phyloP scores from a whole-genome alignment of 1,140 invertebrate species.

The Caerostris extrusa region DNA sequence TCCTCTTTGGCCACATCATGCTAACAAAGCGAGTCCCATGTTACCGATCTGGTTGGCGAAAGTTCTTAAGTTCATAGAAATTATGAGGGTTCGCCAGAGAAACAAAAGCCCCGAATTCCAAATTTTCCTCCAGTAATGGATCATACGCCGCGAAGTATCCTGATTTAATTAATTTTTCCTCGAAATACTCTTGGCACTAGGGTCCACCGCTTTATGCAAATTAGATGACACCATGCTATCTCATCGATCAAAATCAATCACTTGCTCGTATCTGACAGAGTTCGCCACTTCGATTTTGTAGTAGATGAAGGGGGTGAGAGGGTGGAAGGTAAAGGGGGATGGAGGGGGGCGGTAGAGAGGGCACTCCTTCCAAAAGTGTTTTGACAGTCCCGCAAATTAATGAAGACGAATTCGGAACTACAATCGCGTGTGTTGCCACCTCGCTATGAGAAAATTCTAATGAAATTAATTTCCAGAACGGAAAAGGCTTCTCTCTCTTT shows the following conservation, averaged over 20 bases:
- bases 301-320: neutral
- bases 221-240: slow-evolving; percentile 48
- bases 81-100: neutral
- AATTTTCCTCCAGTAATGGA: slow-evolving; percentile 37
- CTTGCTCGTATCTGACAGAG: slow-evolving; percentile 44
- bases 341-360: neutral
- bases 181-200: neutral
- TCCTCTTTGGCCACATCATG: neutral
- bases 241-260: slow-evolving; percentile 65
- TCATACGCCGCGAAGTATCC: slow-evolving; percentile 27
- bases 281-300: slow-evolving; percentile 57
- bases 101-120: slow-evolving; percentile 10
- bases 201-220: slow-evolving; percentile 49
- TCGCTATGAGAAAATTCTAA: slow-evolving; percentile 5
- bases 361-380: slow-evolving; percentile 57
- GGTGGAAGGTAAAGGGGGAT: too few species aligned
- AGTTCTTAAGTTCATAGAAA: slow-evolving; percentile 6
- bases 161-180: slow-evolving; percentile 64
- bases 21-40: neutral
- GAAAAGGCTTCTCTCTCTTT: neutral
- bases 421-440: slow-evolving; percentile 49
- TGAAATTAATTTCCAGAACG: slow-evolving; percentile 55
- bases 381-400: slow-evolving; percentile 71
- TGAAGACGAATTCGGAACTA: slow-evolving; percentile 68
- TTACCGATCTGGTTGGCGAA: neutral